Evolutionary conservation across 2,797 vertebrate genomes (phyloP).

Genomic region (Sebastes taczanowskii): DNA sequence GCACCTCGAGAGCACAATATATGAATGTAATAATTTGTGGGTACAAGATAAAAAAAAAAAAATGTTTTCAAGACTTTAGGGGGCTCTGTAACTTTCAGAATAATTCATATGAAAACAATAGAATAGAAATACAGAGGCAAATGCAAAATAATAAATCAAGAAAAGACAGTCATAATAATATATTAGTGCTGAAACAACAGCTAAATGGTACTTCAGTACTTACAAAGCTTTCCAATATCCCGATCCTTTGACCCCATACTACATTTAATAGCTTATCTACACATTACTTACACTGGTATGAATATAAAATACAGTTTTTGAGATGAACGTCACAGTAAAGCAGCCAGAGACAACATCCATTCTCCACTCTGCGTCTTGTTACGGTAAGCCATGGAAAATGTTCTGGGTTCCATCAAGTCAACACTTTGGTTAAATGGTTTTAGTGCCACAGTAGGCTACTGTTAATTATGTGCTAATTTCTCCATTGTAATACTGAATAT

Average conservation of each 20-base stretch:
- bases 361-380: not conserved
- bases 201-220: not conserved
- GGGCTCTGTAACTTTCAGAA: not conserved
- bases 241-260: not conserved
- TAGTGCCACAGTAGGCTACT: not conserved
- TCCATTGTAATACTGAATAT: not conserved
- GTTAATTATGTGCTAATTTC: not conserved
- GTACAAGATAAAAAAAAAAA: not conserved
- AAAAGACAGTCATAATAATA: not conserved
- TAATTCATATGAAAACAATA: not conserved
- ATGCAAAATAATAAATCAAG: not conserved
- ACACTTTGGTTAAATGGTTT: conserved; percentile 6
- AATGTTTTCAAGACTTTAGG: not conserved
- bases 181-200: not conserved
- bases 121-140: not conserved
- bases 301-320: not conserved
- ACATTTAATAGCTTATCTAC: not conserved
- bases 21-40: not conserved
- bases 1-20: not conserved
- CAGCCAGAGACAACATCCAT: not conserved
- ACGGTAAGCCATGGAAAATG: not conserved
- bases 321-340: not conserved
- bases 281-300: not conserved
- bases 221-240: not conserved
- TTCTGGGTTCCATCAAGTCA: conserved; percentile 29